Conservation (phyloP, 2,113 vertebrate genomes). For the Sylvia atricapilla region DNA sequence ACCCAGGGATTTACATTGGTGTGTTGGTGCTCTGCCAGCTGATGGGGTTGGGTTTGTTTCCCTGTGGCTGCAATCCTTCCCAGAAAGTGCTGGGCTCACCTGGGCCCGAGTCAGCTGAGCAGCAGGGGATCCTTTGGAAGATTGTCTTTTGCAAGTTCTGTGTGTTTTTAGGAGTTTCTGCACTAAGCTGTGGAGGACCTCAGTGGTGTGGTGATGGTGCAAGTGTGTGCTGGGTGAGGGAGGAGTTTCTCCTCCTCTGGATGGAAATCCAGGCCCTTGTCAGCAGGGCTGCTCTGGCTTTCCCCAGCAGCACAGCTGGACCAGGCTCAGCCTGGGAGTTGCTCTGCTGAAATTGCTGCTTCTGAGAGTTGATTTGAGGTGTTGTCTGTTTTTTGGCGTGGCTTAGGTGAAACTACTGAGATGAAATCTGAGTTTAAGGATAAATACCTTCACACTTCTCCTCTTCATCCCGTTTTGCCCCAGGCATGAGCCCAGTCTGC, state of each 20-base stretch:
- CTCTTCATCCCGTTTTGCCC: not conserved
- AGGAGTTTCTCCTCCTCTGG: not conserved
- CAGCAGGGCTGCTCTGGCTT: not conserved
- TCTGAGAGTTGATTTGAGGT: not conserved
- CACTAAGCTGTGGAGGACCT: not conserved
- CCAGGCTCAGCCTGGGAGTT: not conserved
- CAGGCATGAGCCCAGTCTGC: not conserved
- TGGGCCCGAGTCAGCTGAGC: rapidly evolving
- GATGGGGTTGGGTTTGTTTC: rapidly evolving
- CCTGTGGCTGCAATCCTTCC: rapidly evolving
- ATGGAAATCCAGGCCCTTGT: not conserved
- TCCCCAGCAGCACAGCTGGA: not conserved
- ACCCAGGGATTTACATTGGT: rapidly evolving
- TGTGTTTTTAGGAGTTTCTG: not conserved
- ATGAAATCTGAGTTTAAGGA: not conserved
- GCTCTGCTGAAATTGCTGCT: not conserved
- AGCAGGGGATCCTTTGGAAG: not conserved
- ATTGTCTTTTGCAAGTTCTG: not conserved
- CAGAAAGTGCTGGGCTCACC: rapidly evolving
- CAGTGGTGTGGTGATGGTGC: not conserved
- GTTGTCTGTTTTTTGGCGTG: not conserved
- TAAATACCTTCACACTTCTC: not conserved
- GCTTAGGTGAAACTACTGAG: not conserved
- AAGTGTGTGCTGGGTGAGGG: not conserved
- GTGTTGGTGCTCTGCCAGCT: not conserved